A percentile compares a stretch with the other conserved stretches of the same genome.
Conservation (phyloP, 2,113 vertebrate species). For the Dasyurus viverrinus region DNA sequence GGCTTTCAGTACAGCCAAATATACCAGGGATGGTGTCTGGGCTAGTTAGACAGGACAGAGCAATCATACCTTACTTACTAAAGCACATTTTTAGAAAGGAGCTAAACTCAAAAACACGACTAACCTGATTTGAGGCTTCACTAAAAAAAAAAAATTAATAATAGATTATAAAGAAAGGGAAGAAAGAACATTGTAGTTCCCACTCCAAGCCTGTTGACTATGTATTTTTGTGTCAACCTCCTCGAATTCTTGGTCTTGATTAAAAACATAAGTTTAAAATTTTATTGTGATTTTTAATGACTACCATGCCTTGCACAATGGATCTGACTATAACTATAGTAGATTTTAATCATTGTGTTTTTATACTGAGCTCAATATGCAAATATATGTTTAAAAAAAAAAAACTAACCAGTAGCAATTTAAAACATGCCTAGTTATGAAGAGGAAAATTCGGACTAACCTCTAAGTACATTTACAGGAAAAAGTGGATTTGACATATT, state of each 20-base stretch:
- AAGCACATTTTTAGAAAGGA: not conserved
- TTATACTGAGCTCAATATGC: not conserved
- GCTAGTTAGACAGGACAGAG: not conserved
- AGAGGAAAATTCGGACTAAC: not conserved
- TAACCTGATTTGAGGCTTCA: not conserved
- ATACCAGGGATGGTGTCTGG: not conserved
- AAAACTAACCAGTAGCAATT: not conserved
- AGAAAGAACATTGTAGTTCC: not conserved
- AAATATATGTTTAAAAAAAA: not conserved
- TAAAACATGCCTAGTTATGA: not conserved
- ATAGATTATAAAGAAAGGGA: not conserved
- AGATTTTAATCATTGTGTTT: constrained; percentile 12
- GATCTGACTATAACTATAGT: not conserved
- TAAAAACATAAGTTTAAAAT: constrained; percentile 30
- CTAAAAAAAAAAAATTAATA: not conserved
- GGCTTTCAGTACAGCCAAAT: not conserved
- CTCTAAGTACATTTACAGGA: not conserved
- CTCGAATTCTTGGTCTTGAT: not conserved
- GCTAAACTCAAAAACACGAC: not conserved
- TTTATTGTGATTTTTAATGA: not conserved
- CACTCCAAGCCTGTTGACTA: not conserved
- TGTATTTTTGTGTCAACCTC: not conserved
- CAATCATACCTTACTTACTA: not conserved
- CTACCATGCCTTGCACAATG: not conserved
- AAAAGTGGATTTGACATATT: constrained; percentile 11